phyloP scores from a whole-genome alignment of 2,888 invertebrate genomes.

The Drosophila fulvimacula region DNA sequence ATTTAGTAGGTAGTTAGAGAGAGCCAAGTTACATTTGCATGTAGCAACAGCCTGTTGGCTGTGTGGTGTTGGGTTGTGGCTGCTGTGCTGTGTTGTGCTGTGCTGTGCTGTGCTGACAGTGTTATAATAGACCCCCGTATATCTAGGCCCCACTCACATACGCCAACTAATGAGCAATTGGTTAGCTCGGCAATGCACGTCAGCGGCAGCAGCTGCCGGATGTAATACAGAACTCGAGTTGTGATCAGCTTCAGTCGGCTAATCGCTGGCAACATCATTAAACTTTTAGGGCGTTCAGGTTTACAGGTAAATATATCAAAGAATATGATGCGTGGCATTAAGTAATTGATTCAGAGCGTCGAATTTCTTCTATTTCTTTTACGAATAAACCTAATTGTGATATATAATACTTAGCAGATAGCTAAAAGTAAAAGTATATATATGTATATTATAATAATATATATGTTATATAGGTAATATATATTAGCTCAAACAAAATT shows the following conservation, averaged over 20 bases:
- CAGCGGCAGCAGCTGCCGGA: slow-evolving; percentile 42
- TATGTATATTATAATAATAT: too few species aligned
- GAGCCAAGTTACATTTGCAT: slow-evolving; percentile 67
- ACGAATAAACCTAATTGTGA: too few species aligned
- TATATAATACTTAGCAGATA: neutral
- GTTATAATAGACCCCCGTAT: slow-evolving; percentile 43
- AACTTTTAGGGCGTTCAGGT: neutral
- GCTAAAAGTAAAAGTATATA: too few species aligned
- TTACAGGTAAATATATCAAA: slow-evolving; percentile 2
- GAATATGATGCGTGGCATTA: neutral
- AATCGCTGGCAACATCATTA: slow-evolving; percentile 56
- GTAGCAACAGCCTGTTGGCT: slow-evolving; percentile 60
- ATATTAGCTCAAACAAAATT: too few species aligned
- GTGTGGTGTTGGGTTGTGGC: too few species aligned
- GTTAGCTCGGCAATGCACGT: slow-evolving; percentile 42
- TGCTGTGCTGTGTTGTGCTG: slow-evolving; percentile 26
- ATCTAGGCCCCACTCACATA: slow-evolving; percentile 2
- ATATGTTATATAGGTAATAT: too few species aligned
- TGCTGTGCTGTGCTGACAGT: slow-evolving; percentile 55
- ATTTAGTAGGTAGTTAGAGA: slow-evolving; percentile 74
- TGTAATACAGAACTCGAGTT: slow-evolving; percentile 21
- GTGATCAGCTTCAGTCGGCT: slow-evolving; percentile 36
- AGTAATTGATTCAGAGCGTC: neutral
- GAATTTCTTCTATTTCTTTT: neutral
- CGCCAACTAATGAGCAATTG: slow-evolving; percentile 70